phyloP scores from a whole-genome alignment of 2,888 invertebrate species.

The Smittia aterrima region DNA sequence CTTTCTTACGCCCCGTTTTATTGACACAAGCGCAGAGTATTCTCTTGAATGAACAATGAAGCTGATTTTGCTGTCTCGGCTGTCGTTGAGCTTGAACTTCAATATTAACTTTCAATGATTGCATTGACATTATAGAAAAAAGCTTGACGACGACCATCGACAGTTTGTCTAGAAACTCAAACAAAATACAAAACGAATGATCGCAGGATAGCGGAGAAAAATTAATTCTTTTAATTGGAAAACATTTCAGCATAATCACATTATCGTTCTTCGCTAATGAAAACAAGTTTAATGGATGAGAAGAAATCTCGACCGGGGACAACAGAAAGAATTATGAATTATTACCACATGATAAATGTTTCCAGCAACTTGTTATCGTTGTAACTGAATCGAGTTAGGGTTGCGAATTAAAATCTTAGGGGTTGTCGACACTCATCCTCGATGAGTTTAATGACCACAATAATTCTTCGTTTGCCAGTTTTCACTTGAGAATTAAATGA shows the following conservation, averaged over 20 bases:
- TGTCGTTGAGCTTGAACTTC: background rate
- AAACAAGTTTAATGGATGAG: constrained; percentile 25
- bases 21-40: constrained; percentile 40
- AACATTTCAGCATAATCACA: constrained; percentile 13
- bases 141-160: no score
- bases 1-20: constrained; percentile 27
- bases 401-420: background rate
- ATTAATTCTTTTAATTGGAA: constrained; percentile 22
- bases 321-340: constrained; percentile 20
- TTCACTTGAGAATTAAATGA: constrained; percentile 40
- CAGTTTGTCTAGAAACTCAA: background rate
- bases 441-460: constrained; percentile 41
- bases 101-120: no score
- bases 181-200: background rate
- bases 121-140: no score
- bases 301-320: background rate
- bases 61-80: background rate
- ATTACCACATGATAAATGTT: constrained; percentile 32
- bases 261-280: constrained; percentile 14
- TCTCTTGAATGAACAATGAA: background rate
- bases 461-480: constrained; percentile 40
- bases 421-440: background rate
- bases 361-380: constrained; percentile 27
- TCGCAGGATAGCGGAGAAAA: background rate
- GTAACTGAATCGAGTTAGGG: constrained; percentile 17